Evolutionary conservation across 1,140 invertebrate species (phyloP).

Genomic region (Bombus fervidus): DNA sequence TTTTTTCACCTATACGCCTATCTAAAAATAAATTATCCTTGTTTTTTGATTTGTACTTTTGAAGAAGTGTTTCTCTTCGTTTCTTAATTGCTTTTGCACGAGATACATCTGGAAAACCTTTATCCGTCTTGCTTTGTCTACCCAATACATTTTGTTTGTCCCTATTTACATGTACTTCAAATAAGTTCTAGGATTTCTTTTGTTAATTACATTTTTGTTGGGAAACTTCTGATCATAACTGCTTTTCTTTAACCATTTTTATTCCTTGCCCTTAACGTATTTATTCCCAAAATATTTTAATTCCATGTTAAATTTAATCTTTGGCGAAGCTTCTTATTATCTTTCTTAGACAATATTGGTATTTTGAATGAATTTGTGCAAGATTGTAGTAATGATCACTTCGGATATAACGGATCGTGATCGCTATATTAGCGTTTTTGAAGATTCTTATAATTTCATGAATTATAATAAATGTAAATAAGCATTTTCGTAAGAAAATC

Average conservation of each 20-base stretch:
- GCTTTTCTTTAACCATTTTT: slow-evolving; percentile 82
- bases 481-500: background rate
- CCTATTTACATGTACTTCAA: slow-evolving; percentile 94
- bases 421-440: slow-evolving; percentile 8
- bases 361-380: background rate
- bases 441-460: background rate
- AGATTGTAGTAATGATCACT: no score
- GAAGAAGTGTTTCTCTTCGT: slow-evolving; percentile 92
- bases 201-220: slow-evolving; percentile 73
- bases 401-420: background rate
- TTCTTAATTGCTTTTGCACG: slow-evolving; percentile 92
- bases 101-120: slow-evolving; percentile 92
- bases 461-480: background rate
- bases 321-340: background rate
- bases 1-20: slow-evolving; percentile 75
- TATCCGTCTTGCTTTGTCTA: slow-evolving; percentile 90
- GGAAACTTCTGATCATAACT: slow-evolving; percentile 80
- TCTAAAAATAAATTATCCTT: slow-evolving; percentile 89
- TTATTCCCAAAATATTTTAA: no score
- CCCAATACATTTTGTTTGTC: slow-evolving; percentile 94
- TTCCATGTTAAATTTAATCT: no score
- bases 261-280: slow-evolving; percentile 79
- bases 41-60: slow-evolving; percentile 91
- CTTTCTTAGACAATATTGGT: no score
- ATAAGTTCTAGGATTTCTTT: slow-evolving; percentile 89